Conservation (phyloP, 2,888 invertebrate species). For the Candidula unifasciata region DNA sequence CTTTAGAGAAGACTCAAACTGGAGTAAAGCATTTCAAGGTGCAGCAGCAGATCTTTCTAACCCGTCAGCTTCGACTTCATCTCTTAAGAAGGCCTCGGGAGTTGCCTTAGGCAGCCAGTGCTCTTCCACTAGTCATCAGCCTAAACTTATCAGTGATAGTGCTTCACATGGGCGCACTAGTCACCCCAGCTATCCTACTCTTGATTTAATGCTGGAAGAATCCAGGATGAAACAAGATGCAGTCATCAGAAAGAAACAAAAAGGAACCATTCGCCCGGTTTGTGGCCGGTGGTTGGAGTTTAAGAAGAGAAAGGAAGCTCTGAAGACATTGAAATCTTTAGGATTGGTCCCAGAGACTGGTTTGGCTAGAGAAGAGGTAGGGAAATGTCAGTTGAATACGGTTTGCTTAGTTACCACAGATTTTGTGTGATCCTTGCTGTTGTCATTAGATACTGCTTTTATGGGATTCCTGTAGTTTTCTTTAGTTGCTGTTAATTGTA, state of each 20-base stretch:
- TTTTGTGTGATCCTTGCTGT: background rate
- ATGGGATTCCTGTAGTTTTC: background rate
- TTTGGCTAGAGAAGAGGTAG: slow-evolving; percentile 32
- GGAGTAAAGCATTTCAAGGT: background rate
- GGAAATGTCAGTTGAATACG: background rate
- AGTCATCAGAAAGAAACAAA: slow-evolving; percentile 58
- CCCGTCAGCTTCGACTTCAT: background rate
- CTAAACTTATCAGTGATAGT: background rate
- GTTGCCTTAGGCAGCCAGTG: background rate
- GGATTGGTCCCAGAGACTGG: slow-evolving; percentile 5
- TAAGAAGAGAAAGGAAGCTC: background rate
- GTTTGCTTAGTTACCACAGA: background rate
- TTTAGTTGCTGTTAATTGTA: too few relatives aligned
- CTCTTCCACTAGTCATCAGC: background rate
- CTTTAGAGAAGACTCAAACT: background rate
- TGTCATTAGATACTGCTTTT: background rate
- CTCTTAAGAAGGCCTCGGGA: too few relatives aligned
- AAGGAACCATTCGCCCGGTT: slow-evolving; percentile 58
- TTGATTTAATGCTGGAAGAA: slow-evolving; percentile 54
- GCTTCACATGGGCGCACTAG: too few relatives aligned
- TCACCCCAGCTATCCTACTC: too few relatives aligned
- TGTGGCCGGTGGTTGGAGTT: slow-evolving; percentile 59
- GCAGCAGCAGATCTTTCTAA: background rate
- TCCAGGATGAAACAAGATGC: slow-evolving; percentile 64
- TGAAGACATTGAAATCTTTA: background rate